These are phyloP conservation scores for Arrhamphus sclerolepis DNA, from an alignment of 2,797 vertebrate species.

Conservation along the genomic window DNA sequence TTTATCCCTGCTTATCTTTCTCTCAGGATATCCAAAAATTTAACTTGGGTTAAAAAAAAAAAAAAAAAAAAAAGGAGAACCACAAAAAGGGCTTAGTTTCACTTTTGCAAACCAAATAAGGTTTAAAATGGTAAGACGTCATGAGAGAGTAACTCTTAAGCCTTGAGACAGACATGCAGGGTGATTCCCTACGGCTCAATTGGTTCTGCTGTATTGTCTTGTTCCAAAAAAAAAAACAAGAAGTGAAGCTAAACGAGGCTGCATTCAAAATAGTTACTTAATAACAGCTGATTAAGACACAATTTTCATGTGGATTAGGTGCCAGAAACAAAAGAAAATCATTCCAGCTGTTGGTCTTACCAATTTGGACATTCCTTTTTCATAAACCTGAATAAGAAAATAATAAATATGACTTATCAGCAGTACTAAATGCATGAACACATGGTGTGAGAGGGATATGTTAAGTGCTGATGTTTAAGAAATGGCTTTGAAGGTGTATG, in stretches of 20 bases:
- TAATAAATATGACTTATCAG: conserved; percentile 68
- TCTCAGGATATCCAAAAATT: conserved; percentile 75
- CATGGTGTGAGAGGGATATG: conserved; percentile 53
- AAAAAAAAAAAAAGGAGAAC: conserved; percentile 55
- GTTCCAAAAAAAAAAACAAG: conserved; percentile 26
- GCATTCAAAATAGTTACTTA: conserved; percentile 47
- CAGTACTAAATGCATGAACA: conserved; percentile 51
- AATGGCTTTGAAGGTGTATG: conserved; percentile 71
- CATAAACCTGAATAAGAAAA: conserved; percentile 53
- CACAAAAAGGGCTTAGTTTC: conserved; percentile 79
- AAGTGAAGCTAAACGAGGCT: conserved; percentile 42
- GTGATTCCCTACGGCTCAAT: conserved; percentile 71
- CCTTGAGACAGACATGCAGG: conserved; percentile 73
- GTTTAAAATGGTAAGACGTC: conserved; percentile 81
- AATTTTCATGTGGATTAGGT: conserved; percentile 49
- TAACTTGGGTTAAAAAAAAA: conserved; percentile 45
- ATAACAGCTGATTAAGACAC: conserved; percentile 65
- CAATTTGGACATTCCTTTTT: conserved; percentile 64
- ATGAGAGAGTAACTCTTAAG: conserved; percentile 80
- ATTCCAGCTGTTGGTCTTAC: conserved; percentile 53
- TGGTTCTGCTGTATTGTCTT: conserved; percentile 61
- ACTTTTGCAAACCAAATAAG: conserved; percentile 85
- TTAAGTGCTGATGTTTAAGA: conserved; percentile 79
- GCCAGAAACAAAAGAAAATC: conserved; percentile 24
- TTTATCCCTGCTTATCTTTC: conserved; percentile 73